Conservation (phyloP, 1,140 invertebrate species). For the Heliconius hermathena region DNA sequence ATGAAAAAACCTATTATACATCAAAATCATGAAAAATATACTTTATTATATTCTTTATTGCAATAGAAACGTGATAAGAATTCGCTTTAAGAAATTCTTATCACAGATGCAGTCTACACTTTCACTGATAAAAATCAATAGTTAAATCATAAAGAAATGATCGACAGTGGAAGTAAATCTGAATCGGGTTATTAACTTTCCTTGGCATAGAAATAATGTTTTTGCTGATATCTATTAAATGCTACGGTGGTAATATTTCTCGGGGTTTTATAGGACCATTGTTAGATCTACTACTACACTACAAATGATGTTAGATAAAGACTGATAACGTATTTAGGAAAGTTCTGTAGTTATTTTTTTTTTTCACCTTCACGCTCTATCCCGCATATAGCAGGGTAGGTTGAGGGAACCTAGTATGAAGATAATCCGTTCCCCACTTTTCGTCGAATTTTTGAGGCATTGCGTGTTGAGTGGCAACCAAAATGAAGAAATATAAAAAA, state of each 20-base stretch:
- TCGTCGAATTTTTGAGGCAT: too few species aligned
- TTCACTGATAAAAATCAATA: slow-evolving; percentile 12
- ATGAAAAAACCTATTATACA: too few species aligned
- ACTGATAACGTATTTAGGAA: background rate
- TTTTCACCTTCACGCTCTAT: too few species aligned
- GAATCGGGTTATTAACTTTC: slow-evolving; percentile 18
- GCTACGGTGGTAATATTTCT: background rate
- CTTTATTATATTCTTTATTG: too few species aligned
- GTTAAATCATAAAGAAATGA: slow-evolving; percentile 15
- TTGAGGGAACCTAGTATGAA: too few species aligned
- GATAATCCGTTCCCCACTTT: too few species aligned
- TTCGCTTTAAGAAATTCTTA: too few species aligned
- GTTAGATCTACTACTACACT: background rate
- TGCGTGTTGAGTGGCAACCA: too few species aligned
- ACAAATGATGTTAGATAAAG: slow-evolving; percentile 12
- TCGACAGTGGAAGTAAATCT: slow-evolving; percentile 17
- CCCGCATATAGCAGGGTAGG: too few species aligned
- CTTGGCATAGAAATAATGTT: slow-evolving; percentile 19
- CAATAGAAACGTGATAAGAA: background rate
- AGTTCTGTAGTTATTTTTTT: background rate
- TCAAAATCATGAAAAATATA: too few species aligned
- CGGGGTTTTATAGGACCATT: slow-evolving; percentile 15
- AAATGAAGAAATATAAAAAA: too few species aligned
- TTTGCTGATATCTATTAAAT: slow-evolving; percentile 17
- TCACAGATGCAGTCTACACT: background rate